Evolutionary conservation across 2,113 vertebrate genomes (phyloP), one percentile per base, ranked within the genome.

Genomic region (Asarcornis scutulata): DNA sequence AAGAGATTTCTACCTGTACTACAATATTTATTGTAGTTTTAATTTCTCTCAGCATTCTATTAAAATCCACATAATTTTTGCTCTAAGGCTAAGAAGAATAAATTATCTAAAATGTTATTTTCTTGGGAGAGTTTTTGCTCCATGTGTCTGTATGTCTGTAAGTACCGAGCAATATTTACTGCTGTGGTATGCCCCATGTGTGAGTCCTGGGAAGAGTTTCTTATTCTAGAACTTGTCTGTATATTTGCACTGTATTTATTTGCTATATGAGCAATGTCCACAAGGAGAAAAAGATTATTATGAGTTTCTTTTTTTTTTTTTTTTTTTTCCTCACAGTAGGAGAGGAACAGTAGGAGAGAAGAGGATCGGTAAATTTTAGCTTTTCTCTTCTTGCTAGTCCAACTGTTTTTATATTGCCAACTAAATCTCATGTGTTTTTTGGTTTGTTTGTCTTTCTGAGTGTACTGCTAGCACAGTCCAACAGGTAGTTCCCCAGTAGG

Each of bases 1-100:
- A 53, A 53, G 38, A 63, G 13, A 62, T 22, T 74, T 63, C 56
- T 95, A 58, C 52, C 42, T 81, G 26, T 53, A n/a, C 8, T 13
- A 48, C 46, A 52, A 6, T 68, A 82, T 83, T 95, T 86, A 74
- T 76, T 89, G 38, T 62, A 55, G 48, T 79, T 71, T 87, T 95
- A 80, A 73, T 79, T 81, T 94, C 36, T 56, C 36, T 84, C 67
- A 86, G 5, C 31, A 26, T 91, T 90, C 71, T 81, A 17, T 83
- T 81, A 90, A 95, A 92, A 82, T 50, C 17, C 53, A 68, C 15
- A 21, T 48, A 59, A 23, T 42, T 83, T 91, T 83, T 83, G 52
- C 38, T 55, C 26, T 34, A 56, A 6, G 64, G 78, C 36, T 79
- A 85, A 59, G 42, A 53, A 53, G 11, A 84, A 90, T 89, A 88